Base-by-base conservation (phyloP, 2,888 invertebrate genomes). In the Cerceris rybyensis region DNA sequence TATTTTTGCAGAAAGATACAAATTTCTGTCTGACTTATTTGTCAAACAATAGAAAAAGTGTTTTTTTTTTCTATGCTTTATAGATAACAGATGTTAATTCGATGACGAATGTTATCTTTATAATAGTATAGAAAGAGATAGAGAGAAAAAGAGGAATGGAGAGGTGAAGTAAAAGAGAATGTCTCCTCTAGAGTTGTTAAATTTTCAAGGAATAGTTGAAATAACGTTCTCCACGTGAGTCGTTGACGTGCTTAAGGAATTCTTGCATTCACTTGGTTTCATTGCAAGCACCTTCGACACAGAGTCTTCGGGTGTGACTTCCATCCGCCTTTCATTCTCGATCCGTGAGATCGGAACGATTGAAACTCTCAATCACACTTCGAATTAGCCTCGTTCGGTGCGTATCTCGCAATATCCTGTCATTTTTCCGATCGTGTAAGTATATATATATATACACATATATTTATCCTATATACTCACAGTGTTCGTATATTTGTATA, bases 371-470 rank as follows among this genome's bases (percentile, higher is more conserved):
- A 14, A 42, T 55, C 50, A 57, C 61, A 11, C 54, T 49, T 42
- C 41, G 7, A 41, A 17, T 64, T 50, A 64, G 70, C 28, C 61
- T 71, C 68, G 46, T 68, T 78, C 63, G 11, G 67, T 43, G 28
- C 42, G 7, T 49, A 41, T 11, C 13, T 54, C 49, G 7, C 41
- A 60, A 60, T 49, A 8, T 46, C 28, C 55, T 43, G 49, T 49
- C 16, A 9, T 49, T 54, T 70, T 64, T 41, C 13, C 39, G 16
- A 11, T 43, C 42, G 60, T 63, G 59, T 55, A 55, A 71, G 69
- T 72, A 72, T 61, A 63, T 82, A 60, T 64, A 42, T 74, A 64
- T 67, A 59, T 60, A 61, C 60, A 50, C 75, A 76, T 68, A 28
- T 28, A 28, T 28, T 4, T 28, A 28, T 28, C 28, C 28, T 28